Evolutionary conservation across 1,140 invertebrate genomes (phyloP).

Genomic region (Leptinotarsa defecta): DNA sequence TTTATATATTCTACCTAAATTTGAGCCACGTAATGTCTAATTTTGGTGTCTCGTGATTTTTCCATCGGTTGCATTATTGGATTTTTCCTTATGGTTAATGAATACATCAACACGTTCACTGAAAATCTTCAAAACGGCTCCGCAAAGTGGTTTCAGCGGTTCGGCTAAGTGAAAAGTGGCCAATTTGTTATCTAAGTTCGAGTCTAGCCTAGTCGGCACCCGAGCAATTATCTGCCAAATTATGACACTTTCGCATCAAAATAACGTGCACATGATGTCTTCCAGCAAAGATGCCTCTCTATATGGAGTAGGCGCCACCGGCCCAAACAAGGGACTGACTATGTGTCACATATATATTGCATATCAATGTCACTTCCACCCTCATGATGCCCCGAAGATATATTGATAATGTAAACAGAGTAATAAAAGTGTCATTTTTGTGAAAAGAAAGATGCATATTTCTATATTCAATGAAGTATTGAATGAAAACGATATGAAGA

Average conservation of each 20-base stretch:
- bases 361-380: constrained; percentile 25
- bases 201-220: constrained; percentile 42
- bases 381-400: constrained; percentile 6
- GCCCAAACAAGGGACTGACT: constrained; percentile 16
- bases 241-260: constrained; percentile 40
- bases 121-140: neutral
- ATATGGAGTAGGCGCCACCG: constrained; percentile 33
- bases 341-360: constrained; percentile 33
- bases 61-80: no score
- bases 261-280: constrained; percentile 11
- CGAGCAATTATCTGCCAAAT: constrained; percentile 44
- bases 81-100: neutral
- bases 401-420: constrained; percentile 25
- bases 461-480: neutral
- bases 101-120: neutral
- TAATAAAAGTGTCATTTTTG: constrained; percentile 7
- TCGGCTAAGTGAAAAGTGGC: constrained; percentile 35
- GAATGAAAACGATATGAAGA: neutral
- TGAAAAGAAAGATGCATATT: neutral
- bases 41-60: no score
- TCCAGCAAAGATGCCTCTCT: neutral
- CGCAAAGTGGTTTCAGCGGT: constrained; percentile 3
- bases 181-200: constrained; percentile 39
- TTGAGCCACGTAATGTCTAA: no score
- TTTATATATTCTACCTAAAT: no score